Evolutionary conservation across 2,888 invertebrate species (phyloP).

Genomic region (Rhimphoctona megacephalus): DNA sequence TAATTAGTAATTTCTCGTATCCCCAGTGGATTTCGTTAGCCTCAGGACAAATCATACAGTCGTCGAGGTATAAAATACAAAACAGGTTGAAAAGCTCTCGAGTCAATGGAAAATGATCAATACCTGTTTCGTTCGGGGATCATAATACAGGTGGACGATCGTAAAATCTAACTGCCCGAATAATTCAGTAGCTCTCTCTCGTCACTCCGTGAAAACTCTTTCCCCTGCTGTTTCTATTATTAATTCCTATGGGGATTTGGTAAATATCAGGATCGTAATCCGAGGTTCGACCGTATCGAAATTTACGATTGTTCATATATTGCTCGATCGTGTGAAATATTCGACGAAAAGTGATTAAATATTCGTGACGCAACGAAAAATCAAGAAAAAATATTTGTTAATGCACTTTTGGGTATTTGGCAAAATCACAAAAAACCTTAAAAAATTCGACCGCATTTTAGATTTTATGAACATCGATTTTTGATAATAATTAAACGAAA

Average conservation of each 20-base stretch:
- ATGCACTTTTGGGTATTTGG: no score
- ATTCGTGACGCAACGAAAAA: no score
- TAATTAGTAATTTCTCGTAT: conserved; percentile 3
- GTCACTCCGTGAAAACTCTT: not conserved
- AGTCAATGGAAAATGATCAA: conserved; percentile 22
- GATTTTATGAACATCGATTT: no score
- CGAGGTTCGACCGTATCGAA: not conserved
- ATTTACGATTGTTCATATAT: not conserved
- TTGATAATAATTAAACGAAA: no score
- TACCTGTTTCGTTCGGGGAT: not conserved
- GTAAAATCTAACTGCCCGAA: conserved; percentile 22
- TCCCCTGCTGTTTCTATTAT: not conserved
- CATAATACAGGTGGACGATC: not conserved
- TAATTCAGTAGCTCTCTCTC: conserved; percentile 18
- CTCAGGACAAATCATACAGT: not conserved
- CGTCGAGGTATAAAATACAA: not conserved
- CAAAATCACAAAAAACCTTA: no score
- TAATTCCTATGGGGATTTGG: not conserved
- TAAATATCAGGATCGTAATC: conserved; percentile 7
- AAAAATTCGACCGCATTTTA: no score
- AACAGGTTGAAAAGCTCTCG: not conserved
- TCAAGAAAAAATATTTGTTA: no score
- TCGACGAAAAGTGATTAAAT: not conserved
- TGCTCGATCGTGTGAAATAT: not conserved
- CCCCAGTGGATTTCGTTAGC: not conserved